A percentile compares a stretch with the other conserved stretches of the same genome.
These are phyloP conservation scores for Psilopogon haemacephalus DNA, from an alignment of 2,113 vertebrate species.

Conservation along the genomic window DNA sequence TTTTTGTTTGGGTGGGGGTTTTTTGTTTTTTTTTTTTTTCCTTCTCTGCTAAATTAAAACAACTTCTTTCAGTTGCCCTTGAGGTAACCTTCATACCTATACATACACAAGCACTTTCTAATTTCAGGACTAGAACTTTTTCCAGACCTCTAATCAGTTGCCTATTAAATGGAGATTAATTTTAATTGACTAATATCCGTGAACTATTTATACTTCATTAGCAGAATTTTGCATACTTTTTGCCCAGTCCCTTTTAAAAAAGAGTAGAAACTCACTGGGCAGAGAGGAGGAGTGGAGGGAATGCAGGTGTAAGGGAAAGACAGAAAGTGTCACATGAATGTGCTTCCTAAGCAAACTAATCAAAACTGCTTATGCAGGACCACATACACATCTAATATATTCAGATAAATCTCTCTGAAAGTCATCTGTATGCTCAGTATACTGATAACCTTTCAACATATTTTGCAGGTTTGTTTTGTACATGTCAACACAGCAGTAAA, in stretches of 20 bases:
- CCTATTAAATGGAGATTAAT: slow-evolving; percentile 18
- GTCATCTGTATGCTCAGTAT: background rate
- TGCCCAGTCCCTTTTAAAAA: background rate
- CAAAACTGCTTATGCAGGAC: background rate
- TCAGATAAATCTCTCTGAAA: background rate
- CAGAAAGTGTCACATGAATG: background rate
- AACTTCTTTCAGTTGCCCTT: background rate
- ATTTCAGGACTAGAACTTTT: background rate
- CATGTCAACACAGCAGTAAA: background rate
- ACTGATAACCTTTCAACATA: background rate
- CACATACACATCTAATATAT: background rate
- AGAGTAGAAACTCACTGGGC: background rate
- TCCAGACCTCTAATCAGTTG: background rate
- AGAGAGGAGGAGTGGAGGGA: background rate
- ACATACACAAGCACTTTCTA: background rate
- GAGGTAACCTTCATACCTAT: background rate
- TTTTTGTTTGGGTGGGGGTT: too few species aligned
- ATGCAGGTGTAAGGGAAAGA: background rate
- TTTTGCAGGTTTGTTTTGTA: background rate
- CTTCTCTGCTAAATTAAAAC: background rate
- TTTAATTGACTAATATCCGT: background rate
- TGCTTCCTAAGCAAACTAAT: background rate
- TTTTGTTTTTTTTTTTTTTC: background rate
- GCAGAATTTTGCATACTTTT: background rate
- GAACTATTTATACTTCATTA: background rate